Evolutionary conservation across 2,113 vertebrate species (phyloP), one percentile per base, ranked within the genome.

Genomic region (Anolis sagrei): DNA sequence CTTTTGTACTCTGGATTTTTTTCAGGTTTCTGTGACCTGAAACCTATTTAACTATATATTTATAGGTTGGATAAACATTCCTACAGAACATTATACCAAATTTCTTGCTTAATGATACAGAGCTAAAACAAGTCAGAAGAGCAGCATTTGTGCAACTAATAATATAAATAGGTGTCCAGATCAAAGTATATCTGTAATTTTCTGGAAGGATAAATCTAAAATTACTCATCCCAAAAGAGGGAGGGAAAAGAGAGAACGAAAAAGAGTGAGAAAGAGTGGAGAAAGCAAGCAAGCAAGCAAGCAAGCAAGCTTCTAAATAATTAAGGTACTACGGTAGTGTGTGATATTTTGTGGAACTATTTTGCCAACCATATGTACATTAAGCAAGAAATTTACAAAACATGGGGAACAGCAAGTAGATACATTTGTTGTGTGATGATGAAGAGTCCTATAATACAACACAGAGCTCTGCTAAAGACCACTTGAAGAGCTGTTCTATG

Each of bases 21-120:
- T 90, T 18, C 36, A 83, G 74, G 88, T 9, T 79, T 86, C 2
- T 44, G 87, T 68, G 64, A 29, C 29, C 25, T 72, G 72, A 78
- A 92, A 91, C 16, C 36, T 82, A 86, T 91, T 94, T 86, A 85
- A 89, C 4, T 49, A 48, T 85, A 29, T n/a, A 93, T 87, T 93
- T 85, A 70, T 81, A 90, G 36, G 79, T 76, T 68, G 77, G 32
- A 75, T 73, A 89, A 90, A 93, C 79, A 76, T 86, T 86, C 92
- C 89, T n/a, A 87, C 85, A 62, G 93, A 93, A 76, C 90, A 90
- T 90, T 93, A 87, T 88, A 91, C 90, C 89, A 88, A 89, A 91
- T 93, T 90, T 81, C 32, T 5, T 76, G n/a, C n/a, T 49, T 79
- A 86, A 92, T 89, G 80, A 81, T n/a, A 84, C 49, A 79, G 21